Base-by-base conservation (phyloP, 1,140 invertebrate species). In the Nomia melanderi region DNA sequence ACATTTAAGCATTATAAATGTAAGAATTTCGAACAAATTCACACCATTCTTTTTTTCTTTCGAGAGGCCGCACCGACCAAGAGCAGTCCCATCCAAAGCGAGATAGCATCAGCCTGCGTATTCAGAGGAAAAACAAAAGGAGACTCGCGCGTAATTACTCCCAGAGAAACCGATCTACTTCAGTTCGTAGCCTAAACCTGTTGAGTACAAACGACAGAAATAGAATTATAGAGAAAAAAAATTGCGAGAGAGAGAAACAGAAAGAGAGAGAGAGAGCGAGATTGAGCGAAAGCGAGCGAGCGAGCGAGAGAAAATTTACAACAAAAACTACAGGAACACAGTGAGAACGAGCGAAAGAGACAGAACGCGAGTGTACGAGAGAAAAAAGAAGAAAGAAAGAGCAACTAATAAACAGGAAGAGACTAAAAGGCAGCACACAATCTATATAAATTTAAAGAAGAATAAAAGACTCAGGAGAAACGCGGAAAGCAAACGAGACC, bases 151-250 rank as follows among this genome's bases (percentile, higher is more conserved):
- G 71, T 67, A 66, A 77, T 77, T 64, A 82, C 81, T 83, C 78
- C 78, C 72, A 81, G 47, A 86, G 87, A 77, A 92, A 91, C 89
- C 84, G 85, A 91, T 92, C 90, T 91, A 92, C 91, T 92, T 92
- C 90, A 92, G 84, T 91, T 90, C 87, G 90, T 91, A 92, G 91
- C 91, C 91, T 92, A 92, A 92, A 92, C 91, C 91, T 92, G 91
- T 90, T 88, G 88, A 92, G 92, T 92, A 92, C 92, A 92, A 81
- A 74, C 75, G 81, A 79, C 70, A 83, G 82, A 79, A 44, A 62
- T 78, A 84, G 72, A 83, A 64, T 76, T 74, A 84, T 82, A 84
- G 77, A 83, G 64, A 77, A 29, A 67, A 29, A 69, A 54, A 69
- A 36, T 44, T 44, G 41, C 20, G 71, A 62, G 50, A 60, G 60